phyloP scores from a whole-genome alignment of 2,797 vertebrate species.

The Strix occidentalis region DNA sequence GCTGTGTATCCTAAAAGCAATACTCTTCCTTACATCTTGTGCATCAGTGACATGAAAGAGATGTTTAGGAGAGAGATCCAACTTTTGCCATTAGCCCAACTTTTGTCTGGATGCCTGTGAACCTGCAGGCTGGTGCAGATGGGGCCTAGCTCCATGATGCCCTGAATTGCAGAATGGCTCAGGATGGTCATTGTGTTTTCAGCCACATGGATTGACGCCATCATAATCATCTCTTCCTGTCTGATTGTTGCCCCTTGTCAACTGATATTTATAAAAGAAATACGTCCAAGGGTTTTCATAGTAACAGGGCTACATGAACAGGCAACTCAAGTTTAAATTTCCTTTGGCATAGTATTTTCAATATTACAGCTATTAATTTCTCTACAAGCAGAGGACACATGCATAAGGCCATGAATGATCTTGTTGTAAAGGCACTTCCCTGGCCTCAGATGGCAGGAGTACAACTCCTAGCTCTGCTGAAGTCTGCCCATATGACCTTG shows the following conservation, averaged over 20 bases:
- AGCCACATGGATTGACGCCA: background rate
- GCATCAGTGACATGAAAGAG: background rate
- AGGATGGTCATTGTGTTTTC: background rate
- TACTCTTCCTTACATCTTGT: background rate
- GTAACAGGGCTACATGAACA: background rate
- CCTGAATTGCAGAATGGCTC: background rate
- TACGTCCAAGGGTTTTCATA: background rate
- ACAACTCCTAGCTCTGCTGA: background rate
- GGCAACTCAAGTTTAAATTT: background rate
- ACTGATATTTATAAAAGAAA: background rate
- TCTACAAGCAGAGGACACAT: background rate
- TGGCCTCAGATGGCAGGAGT: background rate
- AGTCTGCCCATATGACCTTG: background rate
- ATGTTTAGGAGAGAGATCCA: background rate
- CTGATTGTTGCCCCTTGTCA: background rate
- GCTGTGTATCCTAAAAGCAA: background rate
- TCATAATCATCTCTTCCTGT: background rate
- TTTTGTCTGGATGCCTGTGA: background rate
- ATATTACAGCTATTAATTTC: background rate
- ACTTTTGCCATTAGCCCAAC: background rate
- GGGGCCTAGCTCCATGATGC: background rate
- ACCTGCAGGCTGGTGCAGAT: accelerated
- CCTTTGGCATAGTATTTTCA: background rate
- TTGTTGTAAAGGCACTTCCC: background rate
- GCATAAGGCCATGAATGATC: background rate